phyloP scores from a whole-genome alignment of 2,797 vertebrate genomes.

The Gouania willdenowi region DNA sequence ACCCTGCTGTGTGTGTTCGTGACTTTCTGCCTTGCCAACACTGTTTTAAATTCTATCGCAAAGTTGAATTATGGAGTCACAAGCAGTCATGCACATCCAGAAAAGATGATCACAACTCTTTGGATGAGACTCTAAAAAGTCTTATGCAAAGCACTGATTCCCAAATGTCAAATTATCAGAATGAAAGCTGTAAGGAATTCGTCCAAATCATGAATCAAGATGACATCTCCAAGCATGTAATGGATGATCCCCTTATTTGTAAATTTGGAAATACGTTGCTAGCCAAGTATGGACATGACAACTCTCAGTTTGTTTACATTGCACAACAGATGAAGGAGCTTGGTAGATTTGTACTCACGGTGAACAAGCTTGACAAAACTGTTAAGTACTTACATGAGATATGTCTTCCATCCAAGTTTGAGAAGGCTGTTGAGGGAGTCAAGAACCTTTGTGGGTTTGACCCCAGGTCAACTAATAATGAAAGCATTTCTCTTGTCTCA shows the following conservation, averaged over 20 bases:
- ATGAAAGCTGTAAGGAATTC: slow-evolving; percentile 65
- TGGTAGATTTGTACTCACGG: slow-evolving; percentile 63
- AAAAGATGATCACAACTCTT: slow-evolving; percentile 42
- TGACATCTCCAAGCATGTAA: slow-evolving; percentile 58
- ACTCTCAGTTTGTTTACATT: slow-evolving; percentile 71
- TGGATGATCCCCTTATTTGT: slow-evolving; percentile 68
- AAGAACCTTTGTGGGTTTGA: slow-evolving; percentile 65
- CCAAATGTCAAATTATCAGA: slow-evolving; percentile 50
- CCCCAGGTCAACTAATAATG: slow-evolving; percentile 57
- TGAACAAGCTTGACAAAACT: slow-evolving; percentile 57
- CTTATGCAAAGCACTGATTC: slow-evolving; percentile 29
- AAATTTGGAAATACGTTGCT: slow-evolving; percentile 65
- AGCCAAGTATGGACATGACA: slow-evolving; percentile 60
- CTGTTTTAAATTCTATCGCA: slow-evolving; percentile 67
- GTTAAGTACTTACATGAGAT: slow-evolving; percentile 68
- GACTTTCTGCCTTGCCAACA: slow-evolving; percentile 69
- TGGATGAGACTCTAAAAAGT: slow-evolving; percentile 20
- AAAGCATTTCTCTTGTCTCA: slow-evolving; percentile 59
- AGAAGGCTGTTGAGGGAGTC: slow-evolving; percentile 64
- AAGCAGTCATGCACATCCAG: slow-evolving; percentile 60
- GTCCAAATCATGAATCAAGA: slow-evolving; percentile 72
- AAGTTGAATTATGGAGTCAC: slow-evolving; percentile 67
- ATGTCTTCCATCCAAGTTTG: slow-evolving; percentile 62
- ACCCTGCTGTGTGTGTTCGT: slow-evolving; percentile 41
- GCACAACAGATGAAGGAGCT: slow-evolving; percentile 73